These are phyloP conservation scores for Drosophila pseudoobscura DNA, from an alignment of 1,140 invertebrate species.

Conservation along the genomic window DNA sequence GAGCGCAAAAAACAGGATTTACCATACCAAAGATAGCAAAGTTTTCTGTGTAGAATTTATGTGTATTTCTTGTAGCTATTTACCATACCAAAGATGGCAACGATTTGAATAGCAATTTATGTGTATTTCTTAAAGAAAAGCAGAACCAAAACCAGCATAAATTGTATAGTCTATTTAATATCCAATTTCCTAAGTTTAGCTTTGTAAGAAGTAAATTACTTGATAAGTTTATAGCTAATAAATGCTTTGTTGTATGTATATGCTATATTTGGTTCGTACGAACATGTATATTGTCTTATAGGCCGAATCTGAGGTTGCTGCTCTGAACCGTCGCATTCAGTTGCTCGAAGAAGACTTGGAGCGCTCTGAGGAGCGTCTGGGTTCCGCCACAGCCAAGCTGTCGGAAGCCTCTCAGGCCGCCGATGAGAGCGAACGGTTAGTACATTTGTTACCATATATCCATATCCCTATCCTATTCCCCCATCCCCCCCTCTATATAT, in stretches of 20 bases:
- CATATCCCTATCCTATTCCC: conserved; percentile 14
- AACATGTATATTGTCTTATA: conserved; percentile 84
- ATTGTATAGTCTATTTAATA: conserved; percentile 55
- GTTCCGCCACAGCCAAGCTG: conserved; percentile 97
- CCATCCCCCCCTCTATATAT: not conserved
- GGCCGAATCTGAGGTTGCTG: conserved; percentile 99
- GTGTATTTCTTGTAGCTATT: not conserved
- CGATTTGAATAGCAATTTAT: not conserved
- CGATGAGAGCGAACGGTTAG: conserved; percentile 99
- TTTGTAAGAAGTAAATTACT: conserved; percentile 29
- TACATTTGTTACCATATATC: conserved; percentile 54
- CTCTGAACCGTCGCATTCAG: conserved; percentile 98
- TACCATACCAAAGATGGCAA: conserved; percentile 55
- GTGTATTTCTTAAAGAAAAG: too few species aligned
- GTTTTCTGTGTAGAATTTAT: not conserved
- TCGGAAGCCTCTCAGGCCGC: conserved; percentile 99
- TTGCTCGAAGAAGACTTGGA: conserved; percentile 99
- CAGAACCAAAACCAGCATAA: conserved; percentile 14
- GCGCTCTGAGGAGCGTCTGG: conserved; percentile 98
- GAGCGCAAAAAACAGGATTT: conserved; percentile 39
- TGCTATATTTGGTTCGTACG: conserved; percentile 67
- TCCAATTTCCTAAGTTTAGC: conserved; percentile 19
- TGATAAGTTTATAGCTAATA: conserved; percentile 27
- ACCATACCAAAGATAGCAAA: not conserved
- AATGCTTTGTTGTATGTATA: conserved; percentile 20